Evolutionary conservation across 37 sponge, comb jelly and placozoan genomes (phyloP).

Genomic region (Hormiphora californensis): DNA sequence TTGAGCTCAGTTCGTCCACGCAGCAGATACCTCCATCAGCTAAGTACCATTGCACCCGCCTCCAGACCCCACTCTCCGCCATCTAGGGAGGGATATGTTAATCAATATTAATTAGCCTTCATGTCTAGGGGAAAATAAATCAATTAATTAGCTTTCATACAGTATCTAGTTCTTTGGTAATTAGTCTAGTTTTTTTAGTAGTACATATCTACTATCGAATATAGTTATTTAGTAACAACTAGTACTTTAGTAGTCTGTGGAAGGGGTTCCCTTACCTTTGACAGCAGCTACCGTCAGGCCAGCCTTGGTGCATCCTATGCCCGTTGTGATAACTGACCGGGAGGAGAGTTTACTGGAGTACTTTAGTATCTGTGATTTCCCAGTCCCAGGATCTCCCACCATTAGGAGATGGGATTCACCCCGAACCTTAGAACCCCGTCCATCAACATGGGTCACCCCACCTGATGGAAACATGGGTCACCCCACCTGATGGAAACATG

Average conservation of each 20-base stretch:
- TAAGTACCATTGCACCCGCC: conserved; percentile 84
- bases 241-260: background rate
- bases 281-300: conserved; percentile 94
- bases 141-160: no score
- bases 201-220: no score
- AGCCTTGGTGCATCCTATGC: conserved; percentile 82
- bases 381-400: conserved; percentile 92
- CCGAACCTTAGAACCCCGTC: conserved; percentile 68
- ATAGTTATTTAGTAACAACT: background rate
- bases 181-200: no score
- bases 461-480: no score
- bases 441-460: conserved; percentile 60
- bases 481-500: no score
- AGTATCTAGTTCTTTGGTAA: no score
- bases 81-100: conserved; percentile 64
- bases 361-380: conserved; percentile 88
- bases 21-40: conserved; percentile 86
- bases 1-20: conserved; percentile 86
- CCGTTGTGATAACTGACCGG: conserved; percentile 84
- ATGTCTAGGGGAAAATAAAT: no score
- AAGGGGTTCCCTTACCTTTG: conserved; percentile 60
- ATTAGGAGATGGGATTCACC: conserved; percentile 85
- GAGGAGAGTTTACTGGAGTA: conserved; percentile 74
- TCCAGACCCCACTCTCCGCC: conserved; percentile 88
- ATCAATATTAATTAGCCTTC: no score